A percentile compares a stretch with the other conserved stretches of the same genome.
Evolutionary conservation across 2,888 invertebrate species (phyloP).

Genomic region (Lasioglossum vierecki): DNA sequence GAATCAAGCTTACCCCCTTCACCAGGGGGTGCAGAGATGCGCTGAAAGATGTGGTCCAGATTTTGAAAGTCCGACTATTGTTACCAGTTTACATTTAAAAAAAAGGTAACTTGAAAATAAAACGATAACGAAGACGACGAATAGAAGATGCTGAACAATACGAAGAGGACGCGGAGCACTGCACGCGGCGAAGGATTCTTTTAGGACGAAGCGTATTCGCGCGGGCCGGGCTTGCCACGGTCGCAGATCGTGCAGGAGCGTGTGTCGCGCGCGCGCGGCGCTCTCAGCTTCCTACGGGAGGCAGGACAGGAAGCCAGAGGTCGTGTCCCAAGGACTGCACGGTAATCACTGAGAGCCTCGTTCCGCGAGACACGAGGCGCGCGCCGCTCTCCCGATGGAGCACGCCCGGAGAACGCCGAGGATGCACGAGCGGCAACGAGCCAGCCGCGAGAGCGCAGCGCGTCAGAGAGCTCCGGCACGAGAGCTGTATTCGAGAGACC

Average conservation of each 20-base stretch:
- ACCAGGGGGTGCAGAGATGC: not conserved
- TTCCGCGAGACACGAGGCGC: conserved; percentile 72
- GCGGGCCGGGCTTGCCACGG: conserved; percentile 19
- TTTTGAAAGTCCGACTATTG: not conserved
- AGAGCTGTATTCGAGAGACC: conserved; percentile 29
- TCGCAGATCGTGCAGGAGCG: conserved; percentile 7
- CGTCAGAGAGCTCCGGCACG: not conserved
- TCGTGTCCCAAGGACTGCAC: conserved; percentile 71
- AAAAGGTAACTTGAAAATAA: not conserved
- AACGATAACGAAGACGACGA: not conserved
- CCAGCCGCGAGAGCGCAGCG: conserved; percentile 8
- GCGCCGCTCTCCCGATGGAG: conserved; percentile 76
- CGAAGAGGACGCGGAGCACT: not conserved
- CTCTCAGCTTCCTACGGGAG: conserved; percentile 48
- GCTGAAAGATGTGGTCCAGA: too few relatives aligned
- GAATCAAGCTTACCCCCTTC: not conserved
- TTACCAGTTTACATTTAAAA: not conserved
- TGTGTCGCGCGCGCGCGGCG: conserved; percentile 49
- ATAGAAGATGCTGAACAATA: not conserved
- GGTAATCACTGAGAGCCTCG: conserved; percentile 72
- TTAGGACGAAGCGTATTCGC: conserved; percentile 23
- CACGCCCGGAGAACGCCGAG: conserved; percentile 71
- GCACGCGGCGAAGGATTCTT: not conserved
- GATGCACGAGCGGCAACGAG: conserved; percentile 61
- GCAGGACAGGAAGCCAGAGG: conserved; percentile 50